These are phyloP conservation scores for Empidonax traillii DNA, from an alignment of 2,113 vertebrate species.

Conservation along the genomic window DNA sequence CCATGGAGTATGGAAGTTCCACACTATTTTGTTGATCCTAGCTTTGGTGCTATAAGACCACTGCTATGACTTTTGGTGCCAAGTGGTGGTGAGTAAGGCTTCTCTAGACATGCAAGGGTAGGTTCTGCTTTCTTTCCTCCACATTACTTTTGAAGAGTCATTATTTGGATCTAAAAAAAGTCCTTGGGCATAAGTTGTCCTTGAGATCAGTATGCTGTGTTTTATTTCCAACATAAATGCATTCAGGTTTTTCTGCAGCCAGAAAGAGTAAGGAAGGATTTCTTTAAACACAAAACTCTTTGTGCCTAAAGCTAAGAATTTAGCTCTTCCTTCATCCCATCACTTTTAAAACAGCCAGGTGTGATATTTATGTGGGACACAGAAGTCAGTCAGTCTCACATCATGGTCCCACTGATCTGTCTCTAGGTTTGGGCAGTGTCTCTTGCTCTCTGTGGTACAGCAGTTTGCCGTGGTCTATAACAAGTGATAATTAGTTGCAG, in stretches of 20 bases:
- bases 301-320: neutral
- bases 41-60: neutral
- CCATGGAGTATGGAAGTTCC: neutral
- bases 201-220: neutral
- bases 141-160: neutral
- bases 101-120: neutral
- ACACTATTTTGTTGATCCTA: neutral
- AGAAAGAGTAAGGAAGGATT: neutral
- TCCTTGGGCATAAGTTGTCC: neutral
- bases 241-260: neutral
- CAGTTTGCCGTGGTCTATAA: neutral
- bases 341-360: neutral
- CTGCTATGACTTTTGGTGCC: neutral
- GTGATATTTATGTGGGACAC: neutral
- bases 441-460: neutral
- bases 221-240: neutral
- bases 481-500: conserved; percentile 47
- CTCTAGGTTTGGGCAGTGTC: neutral
- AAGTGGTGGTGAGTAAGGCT: neutral
- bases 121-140: neutral
- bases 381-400: neutral
- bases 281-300: neutral
- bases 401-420: neutral
- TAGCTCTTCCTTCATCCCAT: neutral
- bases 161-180: neutral